Evolutionary conservation across 2,888 invertebrate genomes (phyloP).

Genomic region (Luperina nickerlii): DNA sequence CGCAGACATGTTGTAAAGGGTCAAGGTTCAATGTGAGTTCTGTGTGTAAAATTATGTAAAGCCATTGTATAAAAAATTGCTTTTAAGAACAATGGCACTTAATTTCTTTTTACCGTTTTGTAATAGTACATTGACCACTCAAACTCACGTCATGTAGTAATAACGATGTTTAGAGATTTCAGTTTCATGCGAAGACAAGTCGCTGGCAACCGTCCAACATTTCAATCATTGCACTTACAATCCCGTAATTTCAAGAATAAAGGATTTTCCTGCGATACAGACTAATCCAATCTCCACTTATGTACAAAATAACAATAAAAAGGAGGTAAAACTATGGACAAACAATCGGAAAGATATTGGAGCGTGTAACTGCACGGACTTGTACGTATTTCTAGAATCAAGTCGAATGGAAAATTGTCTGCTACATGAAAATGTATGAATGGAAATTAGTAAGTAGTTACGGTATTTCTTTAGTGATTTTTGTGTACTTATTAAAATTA

Average conservation of each 20-base stretch:
- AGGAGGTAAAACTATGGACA: conserved; percentile 59
- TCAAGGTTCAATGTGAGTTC: conserved; percentile 11
- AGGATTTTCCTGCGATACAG: conserved; percentile 44
- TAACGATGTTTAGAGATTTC: conserved; percentile 48
- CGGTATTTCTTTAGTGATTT: conserved; percentile 4
- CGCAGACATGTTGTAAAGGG: background rate
- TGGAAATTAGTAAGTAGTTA: conserved; percentile 40
- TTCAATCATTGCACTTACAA: conserved; percentile 52
- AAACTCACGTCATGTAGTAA: conserved; percentile 32
- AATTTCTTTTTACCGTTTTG: conserved; percentile 19
- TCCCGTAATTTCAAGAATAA: conserved; percentile 50
- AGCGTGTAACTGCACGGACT: conserved; percentile 64
- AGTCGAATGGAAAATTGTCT: conserved; percentile 63
- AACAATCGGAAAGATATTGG: conserved; percentile 63
- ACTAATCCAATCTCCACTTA: conserved; percentile 64
- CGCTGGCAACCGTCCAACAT: conserved; percentile 46
- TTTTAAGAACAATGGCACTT: background rate
- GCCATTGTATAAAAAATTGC: background rate
- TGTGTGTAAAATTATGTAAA: background rate
- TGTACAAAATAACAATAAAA: conserved; percentile 60
- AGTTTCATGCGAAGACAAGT: conserved; percentile 44
- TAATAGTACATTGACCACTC: conserved; percentile 45
- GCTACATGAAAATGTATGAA: conserved; percentile 42
- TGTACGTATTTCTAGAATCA: conserved; percentile 56
- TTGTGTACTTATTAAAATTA: background rate